Conservation (phyloP, 2,888 invertebrate species). For the Lepidocyrtinus sp. region DNA sequence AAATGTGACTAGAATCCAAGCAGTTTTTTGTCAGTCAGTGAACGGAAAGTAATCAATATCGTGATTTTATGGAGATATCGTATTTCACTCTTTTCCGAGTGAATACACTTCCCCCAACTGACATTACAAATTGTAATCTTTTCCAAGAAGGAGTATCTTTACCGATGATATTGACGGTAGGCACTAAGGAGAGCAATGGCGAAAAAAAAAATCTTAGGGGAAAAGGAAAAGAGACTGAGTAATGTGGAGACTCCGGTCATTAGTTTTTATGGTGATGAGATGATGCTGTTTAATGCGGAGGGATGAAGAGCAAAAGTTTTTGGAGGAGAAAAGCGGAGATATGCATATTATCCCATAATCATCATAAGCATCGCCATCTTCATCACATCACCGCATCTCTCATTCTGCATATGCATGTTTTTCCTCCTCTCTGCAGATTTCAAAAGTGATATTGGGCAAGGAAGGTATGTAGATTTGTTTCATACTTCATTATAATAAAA, state of each 20-base stretch:
- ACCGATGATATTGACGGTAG: background rate
- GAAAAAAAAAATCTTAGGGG: background rate
- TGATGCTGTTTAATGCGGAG: background rate
- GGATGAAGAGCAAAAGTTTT: background rate
- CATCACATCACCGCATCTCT: background rate
- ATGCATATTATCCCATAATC: slow-evolving; percentile 14
- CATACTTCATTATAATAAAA: slow-evolving; percentile 22
- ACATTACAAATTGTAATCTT: background rate
- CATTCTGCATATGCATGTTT: no score
- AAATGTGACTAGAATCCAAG: background rate
- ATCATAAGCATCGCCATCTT: background rate
- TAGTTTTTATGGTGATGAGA: background rate
- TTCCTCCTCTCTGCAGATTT: background rate
- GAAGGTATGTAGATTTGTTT: background rate
- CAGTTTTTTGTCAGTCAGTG: slow-evolving; percentile 14
- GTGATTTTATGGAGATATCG: background rate
- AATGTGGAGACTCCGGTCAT: background rate
- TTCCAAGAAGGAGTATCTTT: background rate
- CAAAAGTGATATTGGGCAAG: background rate
- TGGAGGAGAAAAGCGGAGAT: slow-evolving; percentile 9
- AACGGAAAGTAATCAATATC: background rate
- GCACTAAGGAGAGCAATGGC: background rate
- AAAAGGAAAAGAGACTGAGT: background rate
- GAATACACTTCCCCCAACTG: background rate
- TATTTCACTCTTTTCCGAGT: background rate